Conservation (phyloP, 2,888 invertebrate species). For the Agonopterix subpropinquella region DNA sequence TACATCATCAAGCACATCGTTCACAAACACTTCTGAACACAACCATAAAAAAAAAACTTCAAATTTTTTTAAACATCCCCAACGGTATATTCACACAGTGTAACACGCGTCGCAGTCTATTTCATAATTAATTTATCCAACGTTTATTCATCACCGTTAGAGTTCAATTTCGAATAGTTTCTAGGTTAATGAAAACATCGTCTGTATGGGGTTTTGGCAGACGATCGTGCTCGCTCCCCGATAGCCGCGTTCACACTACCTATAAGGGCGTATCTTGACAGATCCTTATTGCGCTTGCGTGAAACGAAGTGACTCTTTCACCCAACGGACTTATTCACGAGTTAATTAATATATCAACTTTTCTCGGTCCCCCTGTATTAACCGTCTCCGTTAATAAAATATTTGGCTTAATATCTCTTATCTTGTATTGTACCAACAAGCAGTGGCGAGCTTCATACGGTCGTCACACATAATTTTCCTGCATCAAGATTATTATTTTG, state of each 20-base stretch:
- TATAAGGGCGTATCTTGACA: constrained; percentile 54
- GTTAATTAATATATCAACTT: constrained; percentile 75
- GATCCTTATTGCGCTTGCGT: constrained; percentile 60
- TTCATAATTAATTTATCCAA: constrained; percentile 36
- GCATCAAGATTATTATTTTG: too few relatives aligned
- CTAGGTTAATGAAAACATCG: constrained; percentile 40
- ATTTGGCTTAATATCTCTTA: constrained; percentile 38
- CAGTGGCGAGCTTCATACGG: not conserved
- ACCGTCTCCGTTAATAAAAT: constrained; percentile 65
- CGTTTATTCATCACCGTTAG: constrained; percentile 39
- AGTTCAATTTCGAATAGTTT: constrained; percentile 26
- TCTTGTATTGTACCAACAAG: constrained; percentile 3
- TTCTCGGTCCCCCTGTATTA: constrained; percentile 59
- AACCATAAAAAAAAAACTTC: constrained; percentile 23
- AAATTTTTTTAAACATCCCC: constrained; percentile 3
- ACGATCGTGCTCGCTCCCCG: constrained; percentile 39
- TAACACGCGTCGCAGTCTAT: constrained; percentile 18
- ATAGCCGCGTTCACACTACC: constrained; percentile 54
- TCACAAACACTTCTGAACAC: constrained; percentile 45
- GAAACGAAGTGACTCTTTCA: constrained; percentile 63
- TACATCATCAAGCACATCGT: constrained; percentile 50
- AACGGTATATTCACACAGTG: constrained; percentile 12
- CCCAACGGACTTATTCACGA: constrained; percentile 67
- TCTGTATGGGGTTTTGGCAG: constrained; percentile 12
- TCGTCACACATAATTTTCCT: too few relatives aligned